Evolutionary conservation across 2,888 invertebrate genomes (phyloP).

Genomic region (Stenodema calcarata): DNA sequence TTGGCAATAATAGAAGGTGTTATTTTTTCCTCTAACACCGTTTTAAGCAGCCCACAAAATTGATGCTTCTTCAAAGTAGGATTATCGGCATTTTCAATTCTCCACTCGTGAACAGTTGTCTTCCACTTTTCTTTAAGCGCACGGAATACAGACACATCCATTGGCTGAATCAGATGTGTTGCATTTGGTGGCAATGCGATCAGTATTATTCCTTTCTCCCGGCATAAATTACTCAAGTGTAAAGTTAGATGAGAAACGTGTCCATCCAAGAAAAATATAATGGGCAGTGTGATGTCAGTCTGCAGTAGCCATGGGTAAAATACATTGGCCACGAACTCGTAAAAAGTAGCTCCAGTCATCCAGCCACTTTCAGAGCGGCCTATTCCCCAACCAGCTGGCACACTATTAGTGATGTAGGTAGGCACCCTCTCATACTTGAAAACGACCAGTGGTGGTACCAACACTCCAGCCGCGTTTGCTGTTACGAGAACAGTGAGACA

Average conservation of each 20-base stretch:
- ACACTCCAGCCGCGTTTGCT: conserved; percentile 58
- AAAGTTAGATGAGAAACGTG: conserved; percentile 59
- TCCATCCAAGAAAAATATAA: conserved; percentile 62
- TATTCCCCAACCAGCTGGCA: conserved; percentile 59
- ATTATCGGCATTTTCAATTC: conserved; percentile 54
- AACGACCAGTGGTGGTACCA: conserved; percentile 55
- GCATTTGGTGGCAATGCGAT: conserved; percentile 55
- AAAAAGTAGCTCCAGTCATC: conserved; percentile 62
- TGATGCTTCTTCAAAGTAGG: conserved; percentile 36
- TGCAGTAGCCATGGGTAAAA: conserved; percentile 60
- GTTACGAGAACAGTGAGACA: conserved; percentile 57
- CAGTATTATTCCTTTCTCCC: conserved; percentile 50
- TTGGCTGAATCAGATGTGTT: conserved; percentile 56
- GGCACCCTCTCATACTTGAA: conserved; percentile 56
- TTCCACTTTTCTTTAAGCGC: conserved; percentile 55
- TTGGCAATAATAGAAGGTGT: too few relatives aligned
- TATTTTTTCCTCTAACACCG: not conserved
- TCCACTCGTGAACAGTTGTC: conserved; percentile 55
- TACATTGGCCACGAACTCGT: conserved; percentile 61
- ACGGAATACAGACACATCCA: conserved; percentile 56
- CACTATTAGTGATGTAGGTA: conserved; percentile 51
- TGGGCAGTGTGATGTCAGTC: conserved; percentile 59
- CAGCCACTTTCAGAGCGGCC: conserved; percentile 62
- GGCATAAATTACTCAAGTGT: conserved; percentile 50
- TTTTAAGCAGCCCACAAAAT: conserved; percentile 38